phyloP scores from a whole-genome alignment of 2,888 invertebrate species.

The Drosophila crucigera region DNA sequence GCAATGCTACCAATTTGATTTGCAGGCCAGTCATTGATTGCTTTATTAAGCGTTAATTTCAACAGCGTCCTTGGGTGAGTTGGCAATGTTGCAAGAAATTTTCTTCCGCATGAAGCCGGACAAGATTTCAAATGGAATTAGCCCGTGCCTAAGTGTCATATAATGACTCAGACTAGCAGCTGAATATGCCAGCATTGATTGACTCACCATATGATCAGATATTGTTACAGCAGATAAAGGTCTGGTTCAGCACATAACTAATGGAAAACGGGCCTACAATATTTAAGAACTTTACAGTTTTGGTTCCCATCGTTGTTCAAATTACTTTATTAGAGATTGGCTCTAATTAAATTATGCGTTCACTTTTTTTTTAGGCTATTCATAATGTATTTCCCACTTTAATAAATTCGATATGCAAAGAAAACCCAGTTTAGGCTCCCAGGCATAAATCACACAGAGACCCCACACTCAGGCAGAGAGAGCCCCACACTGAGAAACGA shows the following conservation, averaged over 20 bases:
- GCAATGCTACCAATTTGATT: constrained; percentile 75
- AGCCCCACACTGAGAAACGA: constrained; percentile 19
- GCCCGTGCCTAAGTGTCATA: constrained; percentile 31
- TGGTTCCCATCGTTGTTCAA: constrained; percentile 45
- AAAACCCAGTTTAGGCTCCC: constrained; percentile 58
- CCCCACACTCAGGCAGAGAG: constrained; percentile 42
- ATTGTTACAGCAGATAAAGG: not conserved
- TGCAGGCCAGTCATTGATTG: constrained; percentile 73
- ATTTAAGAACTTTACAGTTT: constrained; percentile 5
- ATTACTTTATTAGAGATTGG: constrained; percentile 28
- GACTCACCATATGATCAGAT: constrained; percentile 3
- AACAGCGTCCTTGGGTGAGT: constrained; percentile 67
- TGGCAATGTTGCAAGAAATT: constrained; percentile 36
- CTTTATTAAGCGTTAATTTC: constrained; percentile 80
- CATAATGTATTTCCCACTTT: constrained; percentile 61
- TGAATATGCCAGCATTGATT: constrained; percentile 5
- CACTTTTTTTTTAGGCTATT: constrained; percentile 29
- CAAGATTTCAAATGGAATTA: constrained; percentile 17
- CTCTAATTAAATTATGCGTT: constrained; percentile 72
- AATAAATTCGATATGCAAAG: constrained; percentile 72
- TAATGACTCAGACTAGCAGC: constrained; percentile 34
- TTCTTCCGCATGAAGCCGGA: constrained; percentile 61
- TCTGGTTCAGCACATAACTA: not conserved
- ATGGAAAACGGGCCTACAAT: not conserved
- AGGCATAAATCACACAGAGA: constrained; percentile 74